Evolutionary conservation across 2,113 vertebrate genomes (phyloP).

Genomic region (Oncorhynchus gorbuscha): DNA sequence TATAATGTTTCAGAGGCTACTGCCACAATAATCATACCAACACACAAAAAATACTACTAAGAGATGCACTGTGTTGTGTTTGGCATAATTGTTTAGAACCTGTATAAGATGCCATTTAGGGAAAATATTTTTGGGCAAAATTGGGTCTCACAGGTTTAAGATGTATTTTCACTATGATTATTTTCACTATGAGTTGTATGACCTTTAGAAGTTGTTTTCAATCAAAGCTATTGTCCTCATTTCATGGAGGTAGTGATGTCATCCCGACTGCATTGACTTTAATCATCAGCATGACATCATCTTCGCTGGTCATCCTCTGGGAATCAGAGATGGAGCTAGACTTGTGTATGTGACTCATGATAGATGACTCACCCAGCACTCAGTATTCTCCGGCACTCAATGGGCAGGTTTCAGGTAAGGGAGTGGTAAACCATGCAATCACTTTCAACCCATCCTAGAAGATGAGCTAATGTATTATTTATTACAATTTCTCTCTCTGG

Average conservation of each 20-base stretch:
- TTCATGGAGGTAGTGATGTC: slow-evolving; percentile 47
- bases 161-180: too few species aligned
- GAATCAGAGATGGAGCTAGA: not conserved
- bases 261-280: slow-evolving; percentile 62
- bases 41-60: too few species aligned
- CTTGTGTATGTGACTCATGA: slow-evolving; percentile 8
- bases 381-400: not conserved
- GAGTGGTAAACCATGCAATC: not conserved
- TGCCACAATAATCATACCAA: too few species aligned
- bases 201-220: not conserved
- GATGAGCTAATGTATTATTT: too few species aligned
- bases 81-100: too few species aligned
- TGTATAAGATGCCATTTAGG: too few species aligned
- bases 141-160: too few species aligned
- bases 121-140: too few species aligned
- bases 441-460: not conserved
- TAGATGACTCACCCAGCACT: slow-evolving; percentile 1
- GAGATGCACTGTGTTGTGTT: too few species aligned
- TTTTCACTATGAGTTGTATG: not conserved
- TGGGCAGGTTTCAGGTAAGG: not conserved
- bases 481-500: too few species aligned
- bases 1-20: too few species aligned
- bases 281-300: slow-evolving; percentile 65
- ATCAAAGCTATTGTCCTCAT: slow-evolving; percentile 9
- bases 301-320: not conserved